Conservation (phyloP, 2,888 invertebrate genomes). For the Exephanes ischioxanthus region DNA sequence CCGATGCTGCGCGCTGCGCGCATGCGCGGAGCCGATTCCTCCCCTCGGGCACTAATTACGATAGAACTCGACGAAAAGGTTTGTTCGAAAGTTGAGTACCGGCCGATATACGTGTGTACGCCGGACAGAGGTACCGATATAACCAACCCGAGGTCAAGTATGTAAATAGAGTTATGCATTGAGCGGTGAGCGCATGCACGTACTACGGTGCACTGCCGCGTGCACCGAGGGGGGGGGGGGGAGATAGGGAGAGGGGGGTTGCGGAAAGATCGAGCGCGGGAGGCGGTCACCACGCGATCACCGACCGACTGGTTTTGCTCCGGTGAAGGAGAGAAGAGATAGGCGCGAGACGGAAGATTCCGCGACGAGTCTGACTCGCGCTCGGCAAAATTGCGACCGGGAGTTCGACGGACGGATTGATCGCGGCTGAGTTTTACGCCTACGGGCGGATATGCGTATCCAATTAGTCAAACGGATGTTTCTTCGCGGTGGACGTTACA, state of each 20-base stretch:
- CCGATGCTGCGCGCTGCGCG: neutral
- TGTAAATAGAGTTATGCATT: slow-evolving; percentile 61
- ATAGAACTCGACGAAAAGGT: slow-evolving; percentile 48
- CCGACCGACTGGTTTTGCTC: slow-evolving; percentile 30
- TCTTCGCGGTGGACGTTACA: too few relatives aligned
- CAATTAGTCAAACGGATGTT: neutral
- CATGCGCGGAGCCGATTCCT: neutral
- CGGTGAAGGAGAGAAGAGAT: slow-evolving; percentile 20
- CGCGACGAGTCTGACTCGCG: neutral
- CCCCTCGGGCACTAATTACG: slow-evolving; percentile 45
- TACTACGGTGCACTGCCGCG: slow-evolving; percentile 1
- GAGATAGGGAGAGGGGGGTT: neutral
- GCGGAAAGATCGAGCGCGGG: slow-evolving; percentile 29
- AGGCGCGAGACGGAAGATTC: slow-evolving; percentile 3
- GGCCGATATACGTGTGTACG: slow-evolving; percentile 1
- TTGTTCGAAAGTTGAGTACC: slow-evolving; percentile 51
- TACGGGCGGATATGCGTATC: neutral
- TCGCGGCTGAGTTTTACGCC: neutral
- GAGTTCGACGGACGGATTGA: neutral
- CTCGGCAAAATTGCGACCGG: neutral
- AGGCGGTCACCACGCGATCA: slow-evolving; percentile 47
- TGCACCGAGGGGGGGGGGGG: neutral
- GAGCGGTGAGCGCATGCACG: slow-evolving; percentile 14
- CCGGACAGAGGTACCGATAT: slow-evolving; percentile 32
- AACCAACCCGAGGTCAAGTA: slow-evolving; percentile 58